phyloP scores from a whole-genome alignment of 2,113 vertebrate species.

The Stigmatopora argus region DNA sequence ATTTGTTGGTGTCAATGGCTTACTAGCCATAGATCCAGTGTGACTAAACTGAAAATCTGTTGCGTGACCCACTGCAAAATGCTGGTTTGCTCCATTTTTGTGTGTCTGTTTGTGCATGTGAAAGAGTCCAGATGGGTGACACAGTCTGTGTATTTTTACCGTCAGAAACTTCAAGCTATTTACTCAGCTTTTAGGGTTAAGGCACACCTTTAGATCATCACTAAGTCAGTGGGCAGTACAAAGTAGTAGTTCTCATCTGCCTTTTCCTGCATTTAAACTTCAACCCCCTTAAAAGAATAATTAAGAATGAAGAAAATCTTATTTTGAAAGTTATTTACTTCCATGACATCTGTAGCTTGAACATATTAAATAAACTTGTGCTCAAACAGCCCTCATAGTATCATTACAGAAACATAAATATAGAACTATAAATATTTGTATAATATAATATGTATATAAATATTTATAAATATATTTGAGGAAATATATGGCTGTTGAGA shows the following conservation, averaged over 20 bases:
- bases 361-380: too few species aligned
- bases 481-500: too few species aligned
- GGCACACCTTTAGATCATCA: neutral
- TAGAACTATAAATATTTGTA: too few species aligned
- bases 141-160: neutral
- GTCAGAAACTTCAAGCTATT: neutral
- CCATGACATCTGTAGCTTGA: too few species aligned
- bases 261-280: too few species aligned
- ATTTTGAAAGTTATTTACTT: too few species aligned
- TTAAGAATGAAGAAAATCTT: too few species aligned
- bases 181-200: neutral
- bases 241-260: neutral
- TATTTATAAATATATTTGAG: too few species aligned
- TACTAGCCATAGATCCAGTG: slow-evolving; percentile 10
- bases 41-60: slow-evolving; percentile 20
- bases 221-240: neutral
- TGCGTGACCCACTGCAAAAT: slow-evolving; percentile 20
- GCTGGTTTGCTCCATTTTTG: slow-evolving; percentile 17
- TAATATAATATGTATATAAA: too few species aligned
- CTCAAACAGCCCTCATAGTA: too few species aligned
- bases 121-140: slow-evolving; percentile 14
- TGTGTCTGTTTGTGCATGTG: neutral
- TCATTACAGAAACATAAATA: too few species aligned
- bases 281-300: too few species aligned
- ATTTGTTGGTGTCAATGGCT: slow-evolving; percentile 17